Base-by-base conservation (phyloP, 2,888 invertebrate genomes). In the Drosophila yooni region DNA sequence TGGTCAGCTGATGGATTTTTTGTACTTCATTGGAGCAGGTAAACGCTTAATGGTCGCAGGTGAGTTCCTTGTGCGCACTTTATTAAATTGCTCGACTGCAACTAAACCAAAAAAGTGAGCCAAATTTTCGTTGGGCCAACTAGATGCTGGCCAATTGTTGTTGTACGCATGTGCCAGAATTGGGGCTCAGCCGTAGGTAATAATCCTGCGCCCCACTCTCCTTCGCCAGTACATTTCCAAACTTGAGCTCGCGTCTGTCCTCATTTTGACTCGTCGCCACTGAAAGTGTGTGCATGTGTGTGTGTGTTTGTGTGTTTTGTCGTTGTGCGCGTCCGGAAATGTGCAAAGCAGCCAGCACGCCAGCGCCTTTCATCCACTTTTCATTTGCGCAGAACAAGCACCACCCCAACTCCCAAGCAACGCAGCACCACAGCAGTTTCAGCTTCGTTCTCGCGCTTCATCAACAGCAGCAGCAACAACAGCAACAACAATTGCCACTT, bases 361-460 rank as follows among this genome's bases (percentile, higher is more conserved):
- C 67, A 71, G 77, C 71, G 78, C 81, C 89, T 91, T 91, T 91
- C 90, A 91, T 74, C 91, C 91, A 90, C 90, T 89, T 91, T 89
- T 89, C 82, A 88, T 86, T 82, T 88, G 87, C 90, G 79, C 83
- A 83, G 78, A 78, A 74, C 72, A 29, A 57, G 60, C 63, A 29
- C 43, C 54, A 43, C 52, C 63, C 57, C 59, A 53, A 34, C 64
- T 25, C 78, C 52, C 74, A 59, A 64, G 61, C 66, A 54, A 46
- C 52, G 48, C 46, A 46, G 51, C 33, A 21, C 21, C 29, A n/a
- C 21, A 25, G 46, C 58, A 76, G 50, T 59, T 73, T 73, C 50
- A 72, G 68, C 76, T 58, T 63, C 67, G 63, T 65, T 81, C 74
- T 71, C 75, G 73, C 76, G 67, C 75, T 76, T 78, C 70, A 76